phyloP scores from a whole-genome alignment of 2,113 vertebrate species.

The Brachionichthys hirsutus region DNA sequence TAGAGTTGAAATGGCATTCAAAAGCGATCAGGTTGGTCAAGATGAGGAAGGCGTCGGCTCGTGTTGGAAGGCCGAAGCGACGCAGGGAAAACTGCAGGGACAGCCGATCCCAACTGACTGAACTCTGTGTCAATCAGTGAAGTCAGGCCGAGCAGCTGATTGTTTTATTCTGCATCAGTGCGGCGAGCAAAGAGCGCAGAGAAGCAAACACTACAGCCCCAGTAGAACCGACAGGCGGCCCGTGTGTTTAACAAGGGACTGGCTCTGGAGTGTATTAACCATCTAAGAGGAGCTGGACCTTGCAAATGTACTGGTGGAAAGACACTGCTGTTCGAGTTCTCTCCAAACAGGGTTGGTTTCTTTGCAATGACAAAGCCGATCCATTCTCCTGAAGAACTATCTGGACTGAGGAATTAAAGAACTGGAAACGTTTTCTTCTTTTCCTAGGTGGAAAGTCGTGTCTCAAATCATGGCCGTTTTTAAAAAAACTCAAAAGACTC shows the following conservation, averaged over 20 bases:
- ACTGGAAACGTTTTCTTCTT: slow-evolving; percentile 38
- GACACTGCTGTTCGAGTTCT: slow-evolving; percentile 23
- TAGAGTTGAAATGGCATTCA: slow-evolving; percentile 75
- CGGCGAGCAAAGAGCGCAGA: slow-evolving; percentile 37
- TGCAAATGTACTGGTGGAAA: slow-evolving; percentile 22
- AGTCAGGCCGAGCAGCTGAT: slow-evolving; percentile 48
- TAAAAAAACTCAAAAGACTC: slow-evolving; percentile 67
- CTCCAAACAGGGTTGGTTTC: slow-evolving; percentile 39
- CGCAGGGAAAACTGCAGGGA: slow-evolving; percentile 34
- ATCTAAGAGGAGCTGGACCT: slow-evolving; percentile 34
- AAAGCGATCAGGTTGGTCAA: slow-evolving; percentile 71
- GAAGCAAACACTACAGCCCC: slow-evolving; percentile 51
- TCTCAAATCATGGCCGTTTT: slow-evolving; percentile 56
- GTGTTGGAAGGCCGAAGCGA: slow-evolving; percentile 33
- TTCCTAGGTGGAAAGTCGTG: slow-evolving; percentile 37
- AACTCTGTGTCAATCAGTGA: slow-evolving; percentile 57
- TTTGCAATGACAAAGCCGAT: background rate
- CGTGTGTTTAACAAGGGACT: slow-evolving; percentile 40
- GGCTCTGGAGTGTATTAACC: slow-evolving; percentile 22
- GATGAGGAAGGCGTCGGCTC: slow-evolving; percentile 54
- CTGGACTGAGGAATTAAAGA: slow-evolving; percentile 49
- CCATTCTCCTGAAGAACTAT: slow-evolving; percentile 23
- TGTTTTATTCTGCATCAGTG: slow-evolving; percentile 46
- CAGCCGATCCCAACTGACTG: slow-evolving; percentile 61
- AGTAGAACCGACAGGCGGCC: slow-evolving; percentile 29